Base-by-base conservation (phyloP, 1,140 invertebrate genomes). In the Scaptomyza graminum region DNA sequence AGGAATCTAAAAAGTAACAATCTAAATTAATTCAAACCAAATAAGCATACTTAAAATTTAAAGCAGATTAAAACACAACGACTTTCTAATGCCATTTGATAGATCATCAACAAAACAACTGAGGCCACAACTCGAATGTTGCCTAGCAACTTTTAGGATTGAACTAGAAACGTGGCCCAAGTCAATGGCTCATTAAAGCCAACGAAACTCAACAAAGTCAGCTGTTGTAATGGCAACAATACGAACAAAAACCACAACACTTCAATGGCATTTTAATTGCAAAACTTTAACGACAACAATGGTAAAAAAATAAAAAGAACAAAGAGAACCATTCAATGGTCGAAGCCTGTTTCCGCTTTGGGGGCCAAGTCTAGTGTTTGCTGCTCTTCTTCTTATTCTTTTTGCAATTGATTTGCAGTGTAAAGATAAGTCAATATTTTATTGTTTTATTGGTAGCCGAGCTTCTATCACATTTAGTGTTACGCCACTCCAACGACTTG, bases 241-340 rank as follows among this genome's bases (percentile, higher is more conserved):
- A 22, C 18, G 18, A 22, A 50, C 25, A 62, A 18, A 18, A 51
- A 43, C 62, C 66, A 62, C 60, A 34, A 79, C 60, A 73, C 63
- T 63, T 73, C 67, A 77, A 85, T 85, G 76, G 62, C 51, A 85
- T 68, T 84, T 85, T 87, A 84, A 81, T 84, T 81, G 77, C 74
- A 57, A 80, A 85, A 85, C 73, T 85, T 84, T 55, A 51, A 18
- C 56, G 61, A 47, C 78, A 43, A 55, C 54, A 51, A 69, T 47
- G 67, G 16, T n/a, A 55, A 51, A 44, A 39, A 62, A 41, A 65
- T 12, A 43, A 66, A 47, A 31, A 28, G 44, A 43, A 5, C 44
- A 50, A 41, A 18, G 25, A 9, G 13, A 41, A 34, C 44, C 22
- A 66, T 67, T 74, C 74, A 74, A 49, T 28, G 39, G 13, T 9